Evolutionary conservation across 1,140 invertebrate species (phyloP).

Genomic region (Diprion similis): DNA sequence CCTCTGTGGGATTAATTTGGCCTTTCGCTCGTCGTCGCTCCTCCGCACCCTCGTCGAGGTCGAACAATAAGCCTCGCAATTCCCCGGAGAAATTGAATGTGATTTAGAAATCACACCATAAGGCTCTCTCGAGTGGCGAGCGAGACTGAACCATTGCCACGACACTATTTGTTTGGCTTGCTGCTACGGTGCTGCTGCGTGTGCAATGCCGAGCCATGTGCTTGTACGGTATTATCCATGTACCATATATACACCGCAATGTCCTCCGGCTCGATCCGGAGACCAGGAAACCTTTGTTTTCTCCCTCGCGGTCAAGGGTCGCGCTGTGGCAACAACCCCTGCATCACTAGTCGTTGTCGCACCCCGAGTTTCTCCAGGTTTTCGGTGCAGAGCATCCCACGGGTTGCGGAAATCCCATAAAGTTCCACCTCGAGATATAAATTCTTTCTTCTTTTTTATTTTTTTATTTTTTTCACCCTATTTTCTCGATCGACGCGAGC

Average conservation of each 20-base stretch:
- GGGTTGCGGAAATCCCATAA: not conserved
- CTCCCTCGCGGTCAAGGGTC: constrained; percentile 28
- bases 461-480: not conserved
- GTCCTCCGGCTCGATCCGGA: constrained; percentile 26
- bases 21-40: not conserved
- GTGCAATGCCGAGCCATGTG: not conserved
- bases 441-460: constrained; percentile 1
- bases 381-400: constrained; percentile 24
- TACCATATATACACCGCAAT: constrained; percentile 5
- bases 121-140: constrained; percentile 22
- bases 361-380: not conserved
- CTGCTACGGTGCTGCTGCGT: constrained; percentile 15
- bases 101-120: constrained; percentile 46
- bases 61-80: constrained; percentile 13
- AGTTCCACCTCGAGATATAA: no score
- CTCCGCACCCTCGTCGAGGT: not conserved
- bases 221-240: not conserved
- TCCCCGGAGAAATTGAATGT: constrained; percentile 32
- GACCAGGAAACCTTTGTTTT: constrained; percentile 44
- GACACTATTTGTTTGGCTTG: constrained; percentile 12
- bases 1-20: constrained; percentile 38
- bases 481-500: constrained; percentile 3
- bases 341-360: not conserved
- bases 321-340: constrained; percentile 15
- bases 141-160: not conserved